A percentile compares a stretch with the other conserved stretches of the same genome.
Evolutionary conservation across 92 coral and sea anemone species (phyloP).

Genomic region (Plumapathes pennacea): DNA sequence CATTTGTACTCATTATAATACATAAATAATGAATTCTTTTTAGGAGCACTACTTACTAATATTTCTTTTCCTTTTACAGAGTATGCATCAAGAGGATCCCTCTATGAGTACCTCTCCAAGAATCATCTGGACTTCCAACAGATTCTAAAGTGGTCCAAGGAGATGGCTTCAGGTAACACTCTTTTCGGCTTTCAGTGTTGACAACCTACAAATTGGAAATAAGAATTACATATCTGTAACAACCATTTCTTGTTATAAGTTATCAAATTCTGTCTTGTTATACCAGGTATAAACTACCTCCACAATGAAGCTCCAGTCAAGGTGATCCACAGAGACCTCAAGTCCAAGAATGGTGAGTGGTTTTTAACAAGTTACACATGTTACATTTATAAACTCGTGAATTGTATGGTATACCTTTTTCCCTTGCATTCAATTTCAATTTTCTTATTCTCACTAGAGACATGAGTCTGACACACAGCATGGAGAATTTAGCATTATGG

Average conservation of each 20-base stretch:
- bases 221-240: background rate
- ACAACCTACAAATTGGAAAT: background rate
- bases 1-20: background rate
- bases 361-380: too few species aligned
- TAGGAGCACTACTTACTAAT: background rate
- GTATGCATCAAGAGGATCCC: slow-evolving; percentile 74
- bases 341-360: slow-evolving; percentile 84
- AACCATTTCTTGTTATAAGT: background rate
- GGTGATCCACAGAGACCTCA: slow-evolving; percentile 77
- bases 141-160: slow-evolving; percentile 78
- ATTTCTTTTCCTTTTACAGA: slow-evolving; percentile 31
- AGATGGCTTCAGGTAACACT: slow-evolving; percentile 64
- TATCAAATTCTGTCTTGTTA: background rate
- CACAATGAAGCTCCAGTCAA: slow-evolving; percentile 86
- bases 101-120: slow-evolving; percentile 58
- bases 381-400: too few species aligned
- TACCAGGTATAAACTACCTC: slow-evolving; percentile 65
- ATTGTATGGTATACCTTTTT: too few species aligned
- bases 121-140: slow-evolving; percentile 59
- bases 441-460: too few species aligned
- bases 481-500: too few species aligned
- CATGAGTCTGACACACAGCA: too few species aligned
- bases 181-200: background rate
- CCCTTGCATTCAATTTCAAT: too few species aligned
- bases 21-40: background rate